Evolutionary conservation across 2,888 invertebrate species (phyloP), one percentile per base, ranked within the genome.

Genomic region (Lasioglossum pauxillum): DNA sequence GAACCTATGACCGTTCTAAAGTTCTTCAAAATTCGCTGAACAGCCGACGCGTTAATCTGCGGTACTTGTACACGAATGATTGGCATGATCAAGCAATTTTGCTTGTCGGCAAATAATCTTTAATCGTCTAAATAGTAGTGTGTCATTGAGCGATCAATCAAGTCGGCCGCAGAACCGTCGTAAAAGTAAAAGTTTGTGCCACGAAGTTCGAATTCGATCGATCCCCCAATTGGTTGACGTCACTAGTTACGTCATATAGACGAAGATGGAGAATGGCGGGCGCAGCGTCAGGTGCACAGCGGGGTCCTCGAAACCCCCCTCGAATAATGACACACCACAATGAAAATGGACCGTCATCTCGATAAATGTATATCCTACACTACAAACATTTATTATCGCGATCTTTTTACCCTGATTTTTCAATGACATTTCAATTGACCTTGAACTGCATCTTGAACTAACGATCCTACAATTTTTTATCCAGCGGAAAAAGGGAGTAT

Each of bases 171-270:
- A 53, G 38, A 16, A 23, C 23, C 67, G 12, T 27, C 5, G 41
- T 23, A 38, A 80, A 75, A 44, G 67, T 80, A 75, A 75, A 74
- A 78, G 57, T 60, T 46, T 23, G 2, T 27, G 41, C 23, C n/a
- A 27, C 16, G 78, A 80, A 80, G 57, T 84, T 77, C 76, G 46
- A 83, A 80, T 80, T 89, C 79, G 81, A 92, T 93, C 92, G 93
- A 93, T 93, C 87, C 78, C 75, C 76, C 85, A 83, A 80, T 83
- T 88, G 75, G 82, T 84, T 88, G 88, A 92, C 92, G 92, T 92
- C 92, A 93, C 82, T 75, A 46, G 75, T 92, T 89, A 90, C 93
- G 93, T 92, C 92, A 90, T 53, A 88, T 88, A 88, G 86, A 91
- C 78, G 69, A 87, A 87, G 91, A 89, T 69, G 80, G 82, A 85